Evolutionary conservation across 2,888 invertebrate species (phyloP).

Genomic region (Leptarthrus brevirostris): DNA sequence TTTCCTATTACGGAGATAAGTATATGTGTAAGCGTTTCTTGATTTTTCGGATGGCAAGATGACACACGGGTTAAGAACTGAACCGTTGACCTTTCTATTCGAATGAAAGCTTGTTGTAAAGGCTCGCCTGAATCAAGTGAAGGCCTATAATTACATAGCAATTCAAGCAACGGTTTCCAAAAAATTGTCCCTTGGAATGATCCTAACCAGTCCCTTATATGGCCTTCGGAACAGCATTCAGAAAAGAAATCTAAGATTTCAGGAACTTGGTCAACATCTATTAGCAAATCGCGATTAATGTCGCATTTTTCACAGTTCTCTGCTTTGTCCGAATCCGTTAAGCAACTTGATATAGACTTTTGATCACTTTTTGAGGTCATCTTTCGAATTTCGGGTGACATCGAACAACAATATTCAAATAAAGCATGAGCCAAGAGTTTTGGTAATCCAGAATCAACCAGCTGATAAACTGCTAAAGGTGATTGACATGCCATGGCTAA

Average conservation of each 20-base stretch:
- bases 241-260: conserved; percentile 84
- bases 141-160: conserved; percentile 76
- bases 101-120: conserved; percentile 68
- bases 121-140: conserved; percentile 61
- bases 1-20: conserved; percentile 68
- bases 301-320: conserved; percentile 57
- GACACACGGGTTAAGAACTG: conserved; percentile 85
- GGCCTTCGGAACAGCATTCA: conserved; percentile 81
- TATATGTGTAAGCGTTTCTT: conserved; percentile 83
- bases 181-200: conserved; percentile 82
- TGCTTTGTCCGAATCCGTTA: conserved; percentile 69
- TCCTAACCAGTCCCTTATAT: conserved; percentile 90
- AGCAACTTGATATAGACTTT: conserved; percentile 56
- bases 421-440: conserved; percentile 74
- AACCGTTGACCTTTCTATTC: conserved; percentile 81
- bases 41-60: conserved; percentile 86
- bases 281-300: conserved; percentile 66
- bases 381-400: conserved; percentile 59
- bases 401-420: conserved; percentile 66
- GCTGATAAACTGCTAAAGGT: conserved; percentile 77
- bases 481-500: conserved; percentile 86
- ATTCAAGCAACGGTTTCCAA: conserved; percentile 83
- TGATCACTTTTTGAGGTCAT: conserved; percentile 53
- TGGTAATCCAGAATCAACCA: conserved; percentile 82
- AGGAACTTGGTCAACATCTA: conserved; percentile 72